Percentiles rank a stretch among this genome's conserved stretches.
Evolutionary conservation across 1,140 invertebrate genomes (phyloP).

Genomic region (Drosophila willistoni): DNA sequence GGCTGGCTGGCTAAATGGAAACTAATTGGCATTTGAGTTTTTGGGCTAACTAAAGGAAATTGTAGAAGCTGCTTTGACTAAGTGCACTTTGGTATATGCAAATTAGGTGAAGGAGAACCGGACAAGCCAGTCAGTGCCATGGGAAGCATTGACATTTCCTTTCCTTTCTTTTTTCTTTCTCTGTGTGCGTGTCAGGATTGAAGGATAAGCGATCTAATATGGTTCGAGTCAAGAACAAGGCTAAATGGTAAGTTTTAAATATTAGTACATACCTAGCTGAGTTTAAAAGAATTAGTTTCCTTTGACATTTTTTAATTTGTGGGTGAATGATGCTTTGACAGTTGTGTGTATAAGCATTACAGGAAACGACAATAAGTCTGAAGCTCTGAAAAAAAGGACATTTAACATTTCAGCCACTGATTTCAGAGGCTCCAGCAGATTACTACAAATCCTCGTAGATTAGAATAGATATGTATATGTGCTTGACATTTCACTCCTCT

Average conservation of each 20-base stretch:
- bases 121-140: background rate
- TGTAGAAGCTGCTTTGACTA: conserved; percentile 34
- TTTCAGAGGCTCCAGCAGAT: too few relatives aligned
- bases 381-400: too few relatives aligned
- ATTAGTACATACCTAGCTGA: too few relatives aligned
- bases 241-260: background rate
- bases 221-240: background rate
- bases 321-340: too few relatives aligned
- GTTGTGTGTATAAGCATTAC: too few relatives aligned
- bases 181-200: background rate
- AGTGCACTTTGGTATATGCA: conserved; percentile 59
- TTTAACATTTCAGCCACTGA: too few relatives aligned
- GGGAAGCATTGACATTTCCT: conserved; percentile 7
- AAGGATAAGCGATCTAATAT: conserved; percentile 1
- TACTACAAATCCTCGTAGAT: too few relatives aligned
- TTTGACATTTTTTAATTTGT: too few relatives aligned
- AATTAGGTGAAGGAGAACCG: conserved; percentile 20
- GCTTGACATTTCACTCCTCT: too few relatives aligned
- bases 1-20: conserved; percentile 43
- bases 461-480: too few relatives aligned
- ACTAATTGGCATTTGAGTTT: conserved; percentile 77
- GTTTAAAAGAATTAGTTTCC: too few relatives aligned
- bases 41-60: conserved; percentile 20
- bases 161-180: background rate
- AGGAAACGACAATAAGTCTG: too few relatives aligned